Conservation (phyloP, 2,888 invertebrate species). For the Clitarchus hookeri region DNA sequence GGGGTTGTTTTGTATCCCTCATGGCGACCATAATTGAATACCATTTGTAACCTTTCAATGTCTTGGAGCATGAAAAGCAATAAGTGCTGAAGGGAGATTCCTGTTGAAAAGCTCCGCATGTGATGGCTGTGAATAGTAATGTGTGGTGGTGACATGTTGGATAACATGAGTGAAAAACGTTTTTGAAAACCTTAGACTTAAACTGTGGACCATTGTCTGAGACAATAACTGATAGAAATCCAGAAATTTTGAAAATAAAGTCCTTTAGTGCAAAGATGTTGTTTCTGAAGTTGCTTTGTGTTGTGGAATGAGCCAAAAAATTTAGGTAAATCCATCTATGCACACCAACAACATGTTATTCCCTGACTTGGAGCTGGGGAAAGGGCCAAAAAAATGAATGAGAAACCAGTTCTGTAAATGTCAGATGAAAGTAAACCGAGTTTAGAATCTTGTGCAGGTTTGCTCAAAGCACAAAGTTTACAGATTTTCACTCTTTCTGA, state of each 20-base stretch:
- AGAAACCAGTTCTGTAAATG: too few species aligned
- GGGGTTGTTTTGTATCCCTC: not conserved
- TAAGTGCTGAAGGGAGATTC: not conserved
- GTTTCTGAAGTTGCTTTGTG: not conserved
- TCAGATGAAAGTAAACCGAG: too few species aligned
- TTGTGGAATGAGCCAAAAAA: not conserved
- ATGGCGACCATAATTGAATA: not conserved
- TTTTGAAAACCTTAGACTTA: not conserved
- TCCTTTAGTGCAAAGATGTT: not conserved
- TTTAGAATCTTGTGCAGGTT: too few species aligned
- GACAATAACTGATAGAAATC: too few species aligned
- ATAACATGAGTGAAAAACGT: not conserved
- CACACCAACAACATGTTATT: not conserved
- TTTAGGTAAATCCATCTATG: not conserved
- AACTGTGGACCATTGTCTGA: not conserved
- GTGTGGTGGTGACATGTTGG: conserved; percentile 4
- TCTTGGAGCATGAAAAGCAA: not conserved
- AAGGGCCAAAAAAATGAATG: not conserved
- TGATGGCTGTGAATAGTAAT: not conserved
- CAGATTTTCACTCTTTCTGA: too few species aligned
- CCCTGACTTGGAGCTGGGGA: not conserved
- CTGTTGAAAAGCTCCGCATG: conserved; percentile 5
- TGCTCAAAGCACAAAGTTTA: too few species aligned
- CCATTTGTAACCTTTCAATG: not conserved
- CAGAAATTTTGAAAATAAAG: too few species aligned